Evolutionary conservation across 2,797 vertebrate species (phyloP), one percentile per base, ranked within the genome.

Genomic region (Distichodus sexfasciatus): DNA sequence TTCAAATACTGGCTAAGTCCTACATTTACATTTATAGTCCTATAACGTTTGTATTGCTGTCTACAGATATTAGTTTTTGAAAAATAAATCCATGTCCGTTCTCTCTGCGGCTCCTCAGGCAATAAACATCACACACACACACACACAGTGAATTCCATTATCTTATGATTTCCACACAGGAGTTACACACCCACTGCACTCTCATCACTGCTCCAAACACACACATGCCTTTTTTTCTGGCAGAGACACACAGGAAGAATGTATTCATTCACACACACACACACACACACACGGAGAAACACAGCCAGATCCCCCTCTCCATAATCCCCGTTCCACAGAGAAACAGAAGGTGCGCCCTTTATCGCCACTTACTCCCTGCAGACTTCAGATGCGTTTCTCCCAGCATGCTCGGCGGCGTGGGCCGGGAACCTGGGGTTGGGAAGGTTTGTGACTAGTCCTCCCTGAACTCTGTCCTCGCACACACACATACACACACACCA

Each of bases 341-440:
- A 70, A 74, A 65, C 71, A 76, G 53, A 76, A 78, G 73, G 67
- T 74, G 74, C 11, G 66, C 65, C 72, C 47, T 78, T 72, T 76
- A 74, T 70, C 53, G 57, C 62, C 44, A 43, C 40, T 77, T 67
- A 57, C 12, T 76, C 60, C 43, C 75, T 33, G 66, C 66, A 23
- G 69, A 57, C 63, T 61, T 66, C 62, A 46, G 53, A 54, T 65
- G 28, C 23, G 2, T 40, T 61, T 60, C 53, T 68, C 68, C 63
- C 41, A 10, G 19, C 10, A 3, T 29, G 21, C 54, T 19, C n/a
- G 44, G 33, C 54, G 51, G 61, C 15, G 51, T 47, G 62, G 55
- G 5, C 57, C 41, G 53, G 15, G 48, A n/a, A 58, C 35, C 38
- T 44, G 55, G 41, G 67, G 46, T 47, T 54, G 12, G 69, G 11